A percentile compares a stretch with the other conserved stretches of the same genome.
Conservation (phyloP, 1,140 invertebrate species). For the Rhagoletis pomonella region DNA sequence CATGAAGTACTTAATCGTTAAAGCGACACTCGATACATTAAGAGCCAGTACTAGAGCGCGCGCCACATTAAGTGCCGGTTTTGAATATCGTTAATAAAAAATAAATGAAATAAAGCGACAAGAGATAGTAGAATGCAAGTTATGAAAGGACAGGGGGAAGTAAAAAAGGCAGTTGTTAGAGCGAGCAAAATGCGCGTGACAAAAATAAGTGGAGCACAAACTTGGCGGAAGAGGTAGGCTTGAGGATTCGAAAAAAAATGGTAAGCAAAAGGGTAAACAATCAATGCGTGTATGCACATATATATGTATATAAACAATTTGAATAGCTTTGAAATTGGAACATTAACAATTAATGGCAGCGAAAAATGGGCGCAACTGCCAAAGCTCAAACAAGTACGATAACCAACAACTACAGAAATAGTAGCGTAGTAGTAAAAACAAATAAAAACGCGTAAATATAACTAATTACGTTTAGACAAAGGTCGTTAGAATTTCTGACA, state of each 20-base stretch:
- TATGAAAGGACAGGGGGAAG: neutral
- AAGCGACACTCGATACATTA: neutral
- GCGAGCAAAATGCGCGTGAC: neutral
- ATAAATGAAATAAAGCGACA: neutral
- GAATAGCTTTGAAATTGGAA: neutral
- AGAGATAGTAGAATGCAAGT: neutral
- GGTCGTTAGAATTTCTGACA: constrained; percentile 8
- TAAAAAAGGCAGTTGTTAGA: neutral
- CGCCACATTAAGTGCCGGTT: neutral
- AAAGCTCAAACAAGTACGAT: neutral
- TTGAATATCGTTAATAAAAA: neutral
- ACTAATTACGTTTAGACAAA: neutral
- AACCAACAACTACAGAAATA: neutral
- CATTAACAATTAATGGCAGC: constrained; percentile 1
- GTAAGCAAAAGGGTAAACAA: neutral
- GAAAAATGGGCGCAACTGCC: neutral
- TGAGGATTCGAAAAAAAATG: neutral
- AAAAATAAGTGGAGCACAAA: neutral
- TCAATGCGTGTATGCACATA: neutral
- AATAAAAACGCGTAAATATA: neutral
- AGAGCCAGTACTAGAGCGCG: neutral
- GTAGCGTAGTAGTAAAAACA: neutral
- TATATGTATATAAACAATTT: neutral
- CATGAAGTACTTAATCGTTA: neutral
- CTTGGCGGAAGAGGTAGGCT: neutral